These are phyloP conservation scores for Drosophila prolongata DNA, from an alignment of 2,888 invertebrate genomes.

Conservation along the genomic window DNA sequence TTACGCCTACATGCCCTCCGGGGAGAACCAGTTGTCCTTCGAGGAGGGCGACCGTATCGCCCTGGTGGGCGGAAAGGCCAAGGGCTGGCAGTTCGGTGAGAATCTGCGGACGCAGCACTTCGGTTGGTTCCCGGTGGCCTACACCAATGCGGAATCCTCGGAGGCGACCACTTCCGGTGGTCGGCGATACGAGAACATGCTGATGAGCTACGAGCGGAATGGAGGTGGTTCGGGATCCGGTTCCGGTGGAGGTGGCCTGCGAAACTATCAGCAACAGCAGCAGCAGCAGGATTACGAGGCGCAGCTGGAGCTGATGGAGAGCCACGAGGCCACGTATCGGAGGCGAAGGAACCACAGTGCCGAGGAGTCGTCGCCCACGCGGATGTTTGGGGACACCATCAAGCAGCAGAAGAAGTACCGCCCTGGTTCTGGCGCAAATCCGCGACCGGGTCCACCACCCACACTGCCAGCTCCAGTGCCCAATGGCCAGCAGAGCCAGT, in stretches of 20 bases:
- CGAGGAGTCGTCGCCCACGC: constrained; percentile 86
- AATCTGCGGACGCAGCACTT: constrained; percentile 95
- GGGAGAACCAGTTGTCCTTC: constrained; percentile 96
- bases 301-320: constrained; percentile 72
- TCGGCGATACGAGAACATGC: constrained; percentile 81
- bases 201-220: constrained; percentile 80
- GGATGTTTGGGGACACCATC: constrained; percentile 91
- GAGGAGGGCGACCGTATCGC: constrained; percentile 95
- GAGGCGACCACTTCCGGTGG: constrained; percentile 43
- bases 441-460: constrained; percentile 89
- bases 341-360: constrained; percentile 78
- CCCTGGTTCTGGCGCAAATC: constrained; percentile 85
- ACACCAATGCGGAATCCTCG: constrained; percentile 91
- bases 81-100: constrained; percentile 99
- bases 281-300: constrained; percentile 74
- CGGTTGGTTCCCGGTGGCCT: constrained; percentile 98
- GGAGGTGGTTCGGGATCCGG: constrained; percentile 40
- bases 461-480: constrained; percentile 90
- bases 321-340: constrained; percentile 74
- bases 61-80: constrained; percentile 94
- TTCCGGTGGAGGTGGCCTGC: constrained; percentile 43
- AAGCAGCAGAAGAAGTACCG: constrained; percentile 86
- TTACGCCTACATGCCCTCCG: constrained; percentile 94
- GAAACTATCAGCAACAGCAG: constrained; percentile 70
- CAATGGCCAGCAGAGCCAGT: constrained; percentile 54